Percentiles rank a stretch among this genome's conserved stretches.
Evolutionary conservation across 1,140 invertebrate species (phyloP).

Genomic region (Zophobas morio): DNA sequence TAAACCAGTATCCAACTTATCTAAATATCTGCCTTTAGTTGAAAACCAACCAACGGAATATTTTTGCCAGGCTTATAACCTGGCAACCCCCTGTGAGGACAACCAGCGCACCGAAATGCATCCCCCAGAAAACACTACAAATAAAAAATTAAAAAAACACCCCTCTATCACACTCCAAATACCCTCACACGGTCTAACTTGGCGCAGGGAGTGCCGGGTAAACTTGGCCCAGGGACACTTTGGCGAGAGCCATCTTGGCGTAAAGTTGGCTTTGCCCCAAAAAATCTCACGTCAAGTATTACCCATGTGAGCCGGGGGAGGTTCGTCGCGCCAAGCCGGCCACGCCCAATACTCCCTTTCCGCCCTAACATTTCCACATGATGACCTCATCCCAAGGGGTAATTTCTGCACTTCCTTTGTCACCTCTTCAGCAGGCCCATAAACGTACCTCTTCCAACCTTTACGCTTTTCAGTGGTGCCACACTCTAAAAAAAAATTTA

Average conservation of each 20-base stretch:
- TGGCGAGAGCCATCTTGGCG: too few relatives aligned
- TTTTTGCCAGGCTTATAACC: slow-evolving; percentile 99
- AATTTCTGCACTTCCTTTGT: slow-evolving; percentile 67
- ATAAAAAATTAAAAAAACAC: not conserved
- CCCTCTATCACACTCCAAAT: not conserved
- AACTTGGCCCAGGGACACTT: too few relatives aligned
- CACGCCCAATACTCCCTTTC: too few relatives aligned
- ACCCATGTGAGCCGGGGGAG: too few relatives aligned
- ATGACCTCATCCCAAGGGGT: slow-evolving; percentile 75
- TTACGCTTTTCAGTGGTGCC: slow-evolving; percentile 93
- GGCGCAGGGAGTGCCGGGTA: too few relatives aligned
- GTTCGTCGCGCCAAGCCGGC: too few relatives aligned
- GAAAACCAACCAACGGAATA: slow-evolving; percentile 80
- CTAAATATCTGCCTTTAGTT: slow-evolving; percentile 80
- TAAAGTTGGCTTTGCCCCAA: too few relatives aligned
- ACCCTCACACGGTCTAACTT: slow-evolving; percentile 71
- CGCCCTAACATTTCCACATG: slow-evolving; percentile 88
- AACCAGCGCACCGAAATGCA: slow-evolving; percentile 97
- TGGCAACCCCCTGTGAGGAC: slow-evolving; percentile 98
- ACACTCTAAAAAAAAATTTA: slow-evolving; percentile 78
- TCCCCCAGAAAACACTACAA: slow-evolving; percentile 98
- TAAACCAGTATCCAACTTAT: not conserved
- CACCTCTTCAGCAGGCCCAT: slow-evolving; percentile 96
- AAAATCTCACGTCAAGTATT: too few relatives aligned
- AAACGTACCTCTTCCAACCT: slow-evolving; percentile 98